Base-by-base conservation (phyloP, 1,140 invertebrate species). In the Hylyphantes graminicola region DNA sequence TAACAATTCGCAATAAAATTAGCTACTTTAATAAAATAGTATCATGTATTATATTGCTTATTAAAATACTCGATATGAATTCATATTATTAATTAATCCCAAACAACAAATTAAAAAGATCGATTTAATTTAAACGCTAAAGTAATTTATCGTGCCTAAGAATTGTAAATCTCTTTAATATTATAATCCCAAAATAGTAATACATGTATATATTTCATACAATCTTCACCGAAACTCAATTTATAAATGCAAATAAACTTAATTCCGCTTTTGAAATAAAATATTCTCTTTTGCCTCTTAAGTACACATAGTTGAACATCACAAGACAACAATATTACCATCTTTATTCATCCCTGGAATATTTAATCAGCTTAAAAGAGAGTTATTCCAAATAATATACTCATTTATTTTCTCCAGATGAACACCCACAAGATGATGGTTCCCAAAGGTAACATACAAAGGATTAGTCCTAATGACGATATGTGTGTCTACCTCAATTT, bases 381-480 rank as follows among this genome's bases (percentile, higher is more conserved):
- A 15, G 57, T 74, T 12, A 74, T 74, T 17, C 10, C 57, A 21
- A 57, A 9, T 19, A 74, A 74, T 74, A n/a, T 2, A 48, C n/a
- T 70, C 68, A 70, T 70, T 70, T 70, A 51, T 53, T 10, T 8
- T 3, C 10, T 53, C 68, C 7, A 17, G 10, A 53, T 70, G 51
- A 70, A 70, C 50, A 53, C 15, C 50, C 13, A 54, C 7, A 19
- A 70, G 19, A 21, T 19, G n/a, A 11, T 51, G 9, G 50, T n/a
- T 70, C n/a, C 15, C 50, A 21, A 51, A 70, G 11, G 50, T 53
- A 13, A 53, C 68, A 70, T 70, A 17, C 21, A 6, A 10, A 17
- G 50, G 50, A 70, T 70, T 70, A 70, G 17, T 15, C 9, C 54
- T 70, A 70, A 70, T 70, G 48, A 70, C 54, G 54, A 70, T 70